Percentiles rank a stretch among this genome's conserved stretches.
Evolutionary conservation across 2,888 invertebrate species (phyloP).

Genomic region (Xanthia togata): DNA sequence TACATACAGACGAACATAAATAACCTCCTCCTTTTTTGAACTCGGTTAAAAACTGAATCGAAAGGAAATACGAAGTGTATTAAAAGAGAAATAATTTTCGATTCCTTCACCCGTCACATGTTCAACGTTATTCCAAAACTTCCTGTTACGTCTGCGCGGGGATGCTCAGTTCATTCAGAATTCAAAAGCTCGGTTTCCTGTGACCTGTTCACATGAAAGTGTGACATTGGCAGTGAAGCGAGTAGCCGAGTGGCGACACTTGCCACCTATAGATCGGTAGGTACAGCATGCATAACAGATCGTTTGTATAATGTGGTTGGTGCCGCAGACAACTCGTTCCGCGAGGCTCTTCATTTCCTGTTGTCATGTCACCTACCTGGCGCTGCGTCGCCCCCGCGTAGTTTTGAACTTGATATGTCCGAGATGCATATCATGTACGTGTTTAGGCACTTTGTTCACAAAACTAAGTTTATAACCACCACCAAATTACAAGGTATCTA

Average conservation of each 20-base stretch:
- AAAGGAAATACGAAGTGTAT: not conserved
- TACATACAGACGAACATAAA: no score
- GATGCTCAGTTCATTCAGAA: not conserved
- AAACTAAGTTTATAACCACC: not conserved
- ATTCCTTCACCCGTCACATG: not conserved
- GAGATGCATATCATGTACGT: not conserved
- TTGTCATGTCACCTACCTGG: constrained; percentile 36
- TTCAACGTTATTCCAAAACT: not conserved
- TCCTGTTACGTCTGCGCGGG: not conserved
- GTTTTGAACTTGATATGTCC: constrained; percentile 14
- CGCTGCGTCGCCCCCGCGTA: not conserved
- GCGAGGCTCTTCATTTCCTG: constrained; percentile 49
- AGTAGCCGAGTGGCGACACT: not conserved
- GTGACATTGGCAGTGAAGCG: constrained; percentile 32
- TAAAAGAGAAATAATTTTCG: not conserved
- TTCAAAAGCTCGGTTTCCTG: constrained; percentile 1
- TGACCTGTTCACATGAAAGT: not conserved
- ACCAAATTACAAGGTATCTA: not conserved
- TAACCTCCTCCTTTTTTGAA: no score
- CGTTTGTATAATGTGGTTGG: no score
- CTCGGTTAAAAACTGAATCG: not conserved
- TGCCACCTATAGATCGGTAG: not conserved
- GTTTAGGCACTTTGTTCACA: not conserved
- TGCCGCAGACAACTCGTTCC: not conserved
- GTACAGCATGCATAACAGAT: not conserved